phyloP scores from a whole-genome alignment of 1,140 invertebrate genomes.

The Meloidogyne exigua region DNA sequence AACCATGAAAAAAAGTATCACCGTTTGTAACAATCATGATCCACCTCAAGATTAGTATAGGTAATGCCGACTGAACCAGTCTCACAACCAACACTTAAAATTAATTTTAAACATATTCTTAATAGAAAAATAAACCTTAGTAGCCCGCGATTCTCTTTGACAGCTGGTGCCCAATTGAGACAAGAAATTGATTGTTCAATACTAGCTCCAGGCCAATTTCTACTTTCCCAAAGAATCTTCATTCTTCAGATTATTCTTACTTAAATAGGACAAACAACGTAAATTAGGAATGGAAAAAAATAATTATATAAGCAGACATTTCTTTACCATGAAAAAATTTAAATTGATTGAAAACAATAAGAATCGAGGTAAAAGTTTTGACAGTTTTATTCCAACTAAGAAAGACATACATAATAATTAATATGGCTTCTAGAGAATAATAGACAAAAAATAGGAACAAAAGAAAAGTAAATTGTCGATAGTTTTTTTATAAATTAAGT shows the following conservation, averaged over 20 bases:
- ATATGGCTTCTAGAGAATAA: no score
- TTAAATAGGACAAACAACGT: no score
- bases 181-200: conserved; percentile 55
- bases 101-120: not conserved
- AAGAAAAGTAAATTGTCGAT: no score
- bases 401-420: no score
- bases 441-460: no score
- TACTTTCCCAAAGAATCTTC: conserved; percentile 58
- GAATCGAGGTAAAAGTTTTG: no score
- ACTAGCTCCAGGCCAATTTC: conserved; percentile 50
- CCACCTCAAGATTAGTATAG: conserved; percentile 40
- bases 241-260: conserved; percentile 25
- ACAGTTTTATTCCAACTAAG: no score
- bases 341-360: no score
- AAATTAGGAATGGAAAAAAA: no score
- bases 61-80: conserved; percentile 54
- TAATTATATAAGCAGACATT: no score
- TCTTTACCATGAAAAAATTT: no score
- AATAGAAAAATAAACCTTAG: conserved; percentile 24
- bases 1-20: not conserved
- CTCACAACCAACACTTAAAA: conserved; percentile 47
- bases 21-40: conserved; percentile 36
- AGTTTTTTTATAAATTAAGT: no score
- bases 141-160: conserved; percentile 31
- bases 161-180: conserved; percentile 48